Conservation (phyloP, 2,113 vertebrate genomes). For the Thinocorus orbignyianus region DNA sequence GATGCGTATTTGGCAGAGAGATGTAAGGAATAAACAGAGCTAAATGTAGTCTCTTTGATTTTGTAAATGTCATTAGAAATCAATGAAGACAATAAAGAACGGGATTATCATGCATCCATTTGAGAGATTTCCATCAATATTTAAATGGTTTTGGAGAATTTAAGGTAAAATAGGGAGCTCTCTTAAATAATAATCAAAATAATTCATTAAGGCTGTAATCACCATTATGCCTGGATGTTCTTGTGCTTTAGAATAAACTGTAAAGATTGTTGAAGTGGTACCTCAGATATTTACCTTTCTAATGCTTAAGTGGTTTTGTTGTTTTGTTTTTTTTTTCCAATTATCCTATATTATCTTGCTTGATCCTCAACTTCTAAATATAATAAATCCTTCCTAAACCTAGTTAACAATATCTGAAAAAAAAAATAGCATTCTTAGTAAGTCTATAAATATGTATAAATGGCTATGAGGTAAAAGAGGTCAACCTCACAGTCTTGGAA, state of each 20-base stretch:
- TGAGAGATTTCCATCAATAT: constrained; percentile 70
- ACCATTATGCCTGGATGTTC: constrained; percentile 31
- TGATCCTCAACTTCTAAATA: neutral
- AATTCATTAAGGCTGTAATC: constrained; percentile 70
- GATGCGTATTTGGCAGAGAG: constrained; percentile 43
- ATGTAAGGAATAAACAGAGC: constrained; percentile 52
- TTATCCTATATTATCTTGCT: neutral
- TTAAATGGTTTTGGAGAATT: constrained; percentile 67
- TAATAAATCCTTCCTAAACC: neutral
- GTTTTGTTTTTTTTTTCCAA: neutral
- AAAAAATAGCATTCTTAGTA: neutral
- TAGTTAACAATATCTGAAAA: neutral
- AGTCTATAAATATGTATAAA: neutral
- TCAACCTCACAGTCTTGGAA: neutral
- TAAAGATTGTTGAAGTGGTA: constrained; percentile 52
- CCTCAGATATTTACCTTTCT: constrained; percentile 10
- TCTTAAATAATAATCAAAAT: constrained; percentile 75
- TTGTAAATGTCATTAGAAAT: constrained; percentile 67
- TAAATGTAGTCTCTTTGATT: constrained; percentile 38
- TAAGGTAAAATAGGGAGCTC: constrained; percentile 59
- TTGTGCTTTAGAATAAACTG: constrained; percentile 51
- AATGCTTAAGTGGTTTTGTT: neutral
- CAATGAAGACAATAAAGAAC: constrained; percentile 58
- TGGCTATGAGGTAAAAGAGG: neutral
- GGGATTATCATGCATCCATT: constrained; percentile 39